Percentiles rank a stretch among this genome's conserved stretches.
These are phyloP conservation scores for Isaurus tuberculatus DNA, from an alignment of 92 coral and sea anemone genomes.

Conservation along the genomic window DNA sequence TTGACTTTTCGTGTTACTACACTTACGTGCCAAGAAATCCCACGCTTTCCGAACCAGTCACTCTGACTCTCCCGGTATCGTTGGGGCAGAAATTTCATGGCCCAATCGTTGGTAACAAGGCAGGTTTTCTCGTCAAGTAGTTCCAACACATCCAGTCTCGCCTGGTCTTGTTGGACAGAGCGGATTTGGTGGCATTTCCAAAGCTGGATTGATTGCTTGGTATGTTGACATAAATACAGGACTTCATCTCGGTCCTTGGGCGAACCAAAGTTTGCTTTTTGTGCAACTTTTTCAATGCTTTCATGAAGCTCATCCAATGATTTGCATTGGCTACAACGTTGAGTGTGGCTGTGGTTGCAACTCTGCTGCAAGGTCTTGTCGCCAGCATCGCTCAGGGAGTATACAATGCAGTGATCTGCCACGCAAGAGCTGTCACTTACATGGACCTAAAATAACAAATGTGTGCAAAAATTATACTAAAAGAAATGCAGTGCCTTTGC, in stretches of 20 bases:
- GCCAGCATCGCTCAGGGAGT: slow-evolving; percentile 47
- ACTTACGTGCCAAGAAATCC: slow-evolving; percentile 36
- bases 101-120: slow-evolving; percentile 26
- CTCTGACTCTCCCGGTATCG: slow-evolving; percentile 34
- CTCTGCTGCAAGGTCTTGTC: slow-evolving; percentile 27
- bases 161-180: slow-evolving; percentile 31
- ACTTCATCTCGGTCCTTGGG: slow-evolving; percentile 21
- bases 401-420: slow-evolving; percentile 44
- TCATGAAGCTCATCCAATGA: background rate
- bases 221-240: slow-evolving; percentile 17
- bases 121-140: background rate
- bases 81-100: slow-evolving; percentile 9
- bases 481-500: slow-evolving; percentile 6
- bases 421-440: background rate
- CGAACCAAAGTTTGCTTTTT: background rate
- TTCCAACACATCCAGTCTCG: slow-evolving; percentile 21
- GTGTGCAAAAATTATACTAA: background rate
- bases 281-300: background rate
- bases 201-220: slow-evolving; percentile 18
- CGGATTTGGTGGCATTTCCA: slow-evolving; percentile 44
- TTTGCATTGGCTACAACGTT: slow-evolving; percentile 12
- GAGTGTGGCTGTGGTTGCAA: slow-evolving; percentile 20
- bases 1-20: background rate
- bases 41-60: slow-evolving; percentile 37
- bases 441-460: slow-evolving; percentile 21